phyloP scores from a whole-genome alignment of 92 coral and sea anemone genomes.

The Palythoa caribaeorum region DNA sequence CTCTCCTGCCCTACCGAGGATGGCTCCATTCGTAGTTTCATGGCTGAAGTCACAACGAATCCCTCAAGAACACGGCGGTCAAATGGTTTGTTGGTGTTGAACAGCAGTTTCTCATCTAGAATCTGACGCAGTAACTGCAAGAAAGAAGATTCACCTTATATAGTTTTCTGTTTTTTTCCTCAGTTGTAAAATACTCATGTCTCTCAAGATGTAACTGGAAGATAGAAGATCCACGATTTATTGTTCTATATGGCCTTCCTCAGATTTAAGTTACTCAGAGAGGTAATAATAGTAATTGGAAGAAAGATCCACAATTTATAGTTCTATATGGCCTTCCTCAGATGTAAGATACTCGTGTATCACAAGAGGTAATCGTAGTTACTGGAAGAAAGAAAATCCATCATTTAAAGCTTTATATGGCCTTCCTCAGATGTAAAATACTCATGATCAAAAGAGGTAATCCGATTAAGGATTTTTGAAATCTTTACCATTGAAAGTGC shows the following conservation, averaged over 20 bases:
- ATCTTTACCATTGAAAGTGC: too few species aligned
- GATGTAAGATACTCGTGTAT: not conserved
- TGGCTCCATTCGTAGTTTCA: constrained; percentile 74
- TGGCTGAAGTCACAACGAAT: constrained; percentile 85
- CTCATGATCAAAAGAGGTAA: not conserved
- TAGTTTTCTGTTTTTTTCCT: too few species aligned
- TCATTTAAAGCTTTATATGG: not conserved
- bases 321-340: not conserved
- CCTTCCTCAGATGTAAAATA: not conserved
- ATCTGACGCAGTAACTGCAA: constrained; percentile 91
- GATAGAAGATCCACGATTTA: too few species aligned
- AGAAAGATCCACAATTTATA: not conserved
- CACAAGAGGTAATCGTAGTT: not conserved
- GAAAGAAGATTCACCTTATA: not conserved
- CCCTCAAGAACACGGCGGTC: constrained; percentile 97
- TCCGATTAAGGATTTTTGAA: not conserved
- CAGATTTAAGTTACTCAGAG: too few species aligned
- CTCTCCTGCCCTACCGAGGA: constrained; percentile 70
- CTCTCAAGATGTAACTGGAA: too few species aligned
- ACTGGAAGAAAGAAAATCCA: not conserved
- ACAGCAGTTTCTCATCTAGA: constrained; percentile 86
- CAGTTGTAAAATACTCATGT: too few species aligned
- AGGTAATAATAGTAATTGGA: not conserved
- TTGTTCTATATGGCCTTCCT: not conserved
- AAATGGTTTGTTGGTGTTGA: constrained; percentile 93